Evolutionary conservation across 2,113 vertebrate genomes (phyloP).

Genomic region (Nyctibius bracteatus): DNA sequence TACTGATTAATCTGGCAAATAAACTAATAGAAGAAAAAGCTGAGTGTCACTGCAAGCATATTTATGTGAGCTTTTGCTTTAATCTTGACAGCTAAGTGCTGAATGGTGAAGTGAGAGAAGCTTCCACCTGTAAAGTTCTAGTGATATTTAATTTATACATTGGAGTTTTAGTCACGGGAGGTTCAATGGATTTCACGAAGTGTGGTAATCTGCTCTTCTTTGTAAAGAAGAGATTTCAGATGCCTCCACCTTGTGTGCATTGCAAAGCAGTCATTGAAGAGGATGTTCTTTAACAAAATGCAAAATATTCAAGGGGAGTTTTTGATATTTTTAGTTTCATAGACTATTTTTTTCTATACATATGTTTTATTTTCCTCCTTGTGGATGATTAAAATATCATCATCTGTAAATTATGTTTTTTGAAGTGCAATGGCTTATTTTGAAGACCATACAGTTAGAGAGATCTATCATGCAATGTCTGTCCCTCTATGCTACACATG

Average conservation of each 20-base stretch:
- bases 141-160: background rate
- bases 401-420: background rate
- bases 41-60: background rate
- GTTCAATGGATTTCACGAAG: background rate
- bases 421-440: background rate
- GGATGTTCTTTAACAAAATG: background rate
- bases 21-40: conserved; percentile 17
- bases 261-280: background rate
- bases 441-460: background rate
- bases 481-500: background rate
- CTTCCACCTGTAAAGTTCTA: background rate
- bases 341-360: background rate
- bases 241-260: background rate
- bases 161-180: background rate
- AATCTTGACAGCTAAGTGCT: conserved; percentile 15
- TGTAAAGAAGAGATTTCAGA: background rate
- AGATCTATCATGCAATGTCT: background rate
- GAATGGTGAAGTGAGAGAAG: conserved; percentile 2
- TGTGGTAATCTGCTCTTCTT: background rate
- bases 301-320: background rate
- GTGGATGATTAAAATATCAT: background rate
- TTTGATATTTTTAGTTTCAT: background rate
- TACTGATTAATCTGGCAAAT: conserved; percentile 50
- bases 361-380: background rate
- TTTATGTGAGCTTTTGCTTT: conserved; percentile 33